Conservation (phyloP, 2,888 invertebrate species). For the Cryptus armator region DNA sequence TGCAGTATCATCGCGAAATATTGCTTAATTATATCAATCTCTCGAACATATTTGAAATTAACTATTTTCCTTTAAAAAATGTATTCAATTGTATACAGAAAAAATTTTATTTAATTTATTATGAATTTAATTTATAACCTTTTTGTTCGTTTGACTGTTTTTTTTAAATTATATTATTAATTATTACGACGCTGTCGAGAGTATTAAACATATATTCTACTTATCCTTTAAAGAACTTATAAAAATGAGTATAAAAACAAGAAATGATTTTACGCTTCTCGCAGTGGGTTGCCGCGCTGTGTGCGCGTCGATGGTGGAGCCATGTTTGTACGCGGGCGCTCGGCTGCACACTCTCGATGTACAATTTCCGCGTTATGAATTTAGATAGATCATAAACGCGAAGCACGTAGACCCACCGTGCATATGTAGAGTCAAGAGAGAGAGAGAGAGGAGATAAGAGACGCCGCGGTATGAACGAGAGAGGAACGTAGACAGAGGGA, state of each 20-base stretch:
- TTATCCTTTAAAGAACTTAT: too few species aligned
- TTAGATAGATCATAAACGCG: slow-evolving; percentile 52
- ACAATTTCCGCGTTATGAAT: slow-evolving; percentile 53
- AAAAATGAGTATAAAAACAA: neutral
- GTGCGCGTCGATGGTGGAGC: neutral
- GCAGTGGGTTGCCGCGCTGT: neutral
- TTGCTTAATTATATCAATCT: neutral
- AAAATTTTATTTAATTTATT: too few species aligned
- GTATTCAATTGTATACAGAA: too few species aligned
- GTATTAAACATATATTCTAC: too few species aligned
- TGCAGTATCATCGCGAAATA: neutral
- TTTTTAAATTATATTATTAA: too few species aligned
- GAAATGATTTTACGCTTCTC: neutral
- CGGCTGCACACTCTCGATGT: slow-evolving; percentile 21
- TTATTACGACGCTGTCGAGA: too few species aligned
- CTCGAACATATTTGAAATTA: too few species aligned
- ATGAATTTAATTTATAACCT: too few species aligned
- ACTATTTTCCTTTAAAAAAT: too few species aligned
- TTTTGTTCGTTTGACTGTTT: too few species aligned
- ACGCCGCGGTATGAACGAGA: slow-evolving; percentile 1
- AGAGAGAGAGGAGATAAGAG: neutral
- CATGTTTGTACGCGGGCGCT: neutral
- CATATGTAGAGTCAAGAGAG: neutral
- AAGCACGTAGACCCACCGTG: slow-evolving; percentile 35
- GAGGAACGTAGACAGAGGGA: slow-evolving; percentile 12